A percentile compares a stretch with the other conserved stretches of the same genome.
Evolutionary conservation across 2,113 vertebrate genomes (phyloP).

Genomic region (Ascaphus truei): DNA sequence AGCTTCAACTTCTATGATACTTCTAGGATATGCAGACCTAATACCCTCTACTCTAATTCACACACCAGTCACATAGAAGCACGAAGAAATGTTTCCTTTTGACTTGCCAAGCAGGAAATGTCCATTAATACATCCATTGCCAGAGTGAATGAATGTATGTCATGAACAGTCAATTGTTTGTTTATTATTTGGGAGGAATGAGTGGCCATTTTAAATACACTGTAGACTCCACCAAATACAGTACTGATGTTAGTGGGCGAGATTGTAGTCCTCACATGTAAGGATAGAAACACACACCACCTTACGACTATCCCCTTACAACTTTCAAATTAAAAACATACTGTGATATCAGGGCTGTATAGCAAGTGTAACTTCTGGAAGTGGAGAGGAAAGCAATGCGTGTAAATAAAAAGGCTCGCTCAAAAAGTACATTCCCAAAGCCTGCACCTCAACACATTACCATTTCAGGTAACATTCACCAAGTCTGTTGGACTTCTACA

Average conservation of each 20-base stretch:
- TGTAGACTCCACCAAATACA: too few species aligned
- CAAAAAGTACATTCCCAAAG: too few species aligned
- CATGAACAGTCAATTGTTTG: too few species aligned
- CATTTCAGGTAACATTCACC: too few species aligned
- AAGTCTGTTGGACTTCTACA: too few species aligned
- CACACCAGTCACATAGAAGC: constrained; percentile 7
- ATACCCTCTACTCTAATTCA: constrained; percentile 21
- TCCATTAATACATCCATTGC: background rate
- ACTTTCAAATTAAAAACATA: background rate
- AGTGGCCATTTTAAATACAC: too few species aligned
- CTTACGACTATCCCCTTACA: too few species aligned
- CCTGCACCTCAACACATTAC: too few species aligned
- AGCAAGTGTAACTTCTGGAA: background rate
- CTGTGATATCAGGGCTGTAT: background rate
- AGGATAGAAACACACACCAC: background rate
- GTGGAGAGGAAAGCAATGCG: too few species aligned
- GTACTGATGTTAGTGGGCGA: too few species aligned
- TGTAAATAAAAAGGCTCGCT: too few species aligned
- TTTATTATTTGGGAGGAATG: too few species aligned
- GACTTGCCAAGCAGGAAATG: constrained; percentile 26
- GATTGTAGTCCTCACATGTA: background rate
- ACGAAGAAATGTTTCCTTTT: constrained; percentile 20
- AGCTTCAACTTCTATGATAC: constrained; percentile 6
- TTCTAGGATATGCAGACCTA: constrained; percentile 6
- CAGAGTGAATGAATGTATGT: background rate